Evolutionary conservation across 2,113 vertebrate species (phyloP).

Genomic region (Nyctibius bracteatus): DNA sequence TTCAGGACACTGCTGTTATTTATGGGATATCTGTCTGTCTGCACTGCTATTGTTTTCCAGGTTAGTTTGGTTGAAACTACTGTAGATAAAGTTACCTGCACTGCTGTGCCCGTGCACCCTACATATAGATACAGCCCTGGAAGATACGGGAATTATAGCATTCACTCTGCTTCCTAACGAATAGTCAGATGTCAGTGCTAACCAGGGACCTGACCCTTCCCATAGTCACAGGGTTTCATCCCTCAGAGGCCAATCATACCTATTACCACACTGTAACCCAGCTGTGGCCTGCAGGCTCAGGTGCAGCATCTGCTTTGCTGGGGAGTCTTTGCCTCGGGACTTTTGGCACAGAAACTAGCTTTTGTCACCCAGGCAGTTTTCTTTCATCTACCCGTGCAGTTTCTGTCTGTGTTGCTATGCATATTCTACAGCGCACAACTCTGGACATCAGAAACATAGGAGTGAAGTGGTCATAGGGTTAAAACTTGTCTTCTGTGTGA

Average conservation of each 20-base stretch:
- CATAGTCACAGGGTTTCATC: not conserved
- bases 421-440: not conserved
- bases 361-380: not conserved
- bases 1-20: not conserved
- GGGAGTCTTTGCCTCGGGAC: not conserved
- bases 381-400: not conserved
- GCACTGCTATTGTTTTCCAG: not conserved
- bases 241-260: not conserved
- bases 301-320: not conserved
- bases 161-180: not conserved
- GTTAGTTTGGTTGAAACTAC: slow-evolving; percentile 47
- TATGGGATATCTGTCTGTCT: not conserved
- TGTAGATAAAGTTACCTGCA: not conserved
- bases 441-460: not conserved
- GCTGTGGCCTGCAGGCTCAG: not conserved
- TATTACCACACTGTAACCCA: not conserved
- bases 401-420: not conserved
- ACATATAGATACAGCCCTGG: not conserved
- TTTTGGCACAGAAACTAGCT: not conserved
- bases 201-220: not conserved
- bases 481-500: not conserved
- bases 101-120: not conserved
- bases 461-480: not conserved
- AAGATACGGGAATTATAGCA: not conserved
- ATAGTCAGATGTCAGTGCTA: not conserved